Base-by-base conservation (phyloP, 2,797 vertebrate genomes). In the Chaenodraco wilsoni region DNA sequence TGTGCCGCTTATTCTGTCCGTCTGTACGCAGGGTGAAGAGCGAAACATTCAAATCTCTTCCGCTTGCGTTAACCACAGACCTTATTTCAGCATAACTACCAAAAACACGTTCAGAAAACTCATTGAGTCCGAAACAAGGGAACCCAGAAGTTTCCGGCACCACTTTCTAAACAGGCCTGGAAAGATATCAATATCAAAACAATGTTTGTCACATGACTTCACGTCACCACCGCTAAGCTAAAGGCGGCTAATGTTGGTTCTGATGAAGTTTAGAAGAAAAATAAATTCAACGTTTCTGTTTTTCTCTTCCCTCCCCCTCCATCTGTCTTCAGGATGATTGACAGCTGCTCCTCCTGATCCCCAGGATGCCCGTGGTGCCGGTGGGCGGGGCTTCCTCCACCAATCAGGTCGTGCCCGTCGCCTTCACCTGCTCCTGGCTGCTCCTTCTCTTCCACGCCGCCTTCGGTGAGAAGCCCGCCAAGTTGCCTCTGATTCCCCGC, bases 391-490 rank as follows among this genome's bases (percentile, higher is more conserved):
- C 87, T 69, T 88, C 79, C 68, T 90, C 83, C 81, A 86, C 91
- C 89, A 91, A 90, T 66, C 87, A 91, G 17, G 60, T 84, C 3
- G 79, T 92, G 65, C 91, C 89, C 15, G 64, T 93, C 37, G 84
- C 81, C 21, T 80, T 94, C 75, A 89, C 88, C 79, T 93, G 89
- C 74, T 91, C 83, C 58, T 94, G 90, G 92, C 84, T 95, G 48
- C 52, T 89, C 1, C 75, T 95, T 56, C 82, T 94, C 49, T 76
- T 93, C 49, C 90, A 94, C 64, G 73, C 87, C 4, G 66, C 85
- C n/a, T 88, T 91, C 3, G 82, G 90, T 72, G 83, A 95, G 80
- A 96, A 97, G 88, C 95, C 95, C 5, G 94, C 93, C 67, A 76
- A 65, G 72, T 81, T 93, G 74, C 93, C 92, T n/a, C 55, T 95